These are phyloP conservation scores for Hyperoodon ampullatus DNA, from an alignment of 2,113 vertebrate genomes.

Conservation along the genomic window DNA sequence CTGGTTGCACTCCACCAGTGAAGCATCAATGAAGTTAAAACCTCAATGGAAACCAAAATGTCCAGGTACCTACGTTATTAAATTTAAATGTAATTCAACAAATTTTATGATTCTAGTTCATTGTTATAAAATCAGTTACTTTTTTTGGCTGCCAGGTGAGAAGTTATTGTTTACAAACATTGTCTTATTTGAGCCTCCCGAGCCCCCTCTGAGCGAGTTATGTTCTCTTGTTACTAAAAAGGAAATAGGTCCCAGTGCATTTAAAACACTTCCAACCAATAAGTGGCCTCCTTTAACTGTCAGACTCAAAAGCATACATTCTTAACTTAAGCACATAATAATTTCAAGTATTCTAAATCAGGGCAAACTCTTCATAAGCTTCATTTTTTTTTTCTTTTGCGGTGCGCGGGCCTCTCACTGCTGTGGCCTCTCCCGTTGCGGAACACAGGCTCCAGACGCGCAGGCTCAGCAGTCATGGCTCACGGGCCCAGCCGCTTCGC, in stretches of 20 bases:
- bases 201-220: background rate
- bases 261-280: background rate
- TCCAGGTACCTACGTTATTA: background rate
- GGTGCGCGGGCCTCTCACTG: too few species aligned
- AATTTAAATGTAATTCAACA: background rate
- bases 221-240: background rate
- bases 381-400: too few species aligned
- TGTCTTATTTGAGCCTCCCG: background rate
- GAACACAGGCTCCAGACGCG: too few species aligned
- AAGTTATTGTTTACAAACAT: background rate
- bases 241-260: background rate
- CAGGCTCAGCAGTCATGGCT: too few species aligned
- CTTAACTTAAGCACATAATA: background rate
- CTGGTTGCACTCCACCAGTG: background rate
- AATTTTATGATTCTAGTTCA: background rate
- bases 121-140: background rate
- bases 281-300: background rate
- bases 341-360: background rate
- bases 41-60: background rate
- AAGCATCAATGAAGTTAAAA: background rate
- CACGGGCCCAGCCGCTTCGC: too few species aligned
- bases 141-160: background rate
- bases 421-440: too few species aligned
- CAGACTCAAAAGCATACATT: background rate
- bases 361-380: background rate